Evolutionary conservation across 2,797 vertebrate genomes (phyloP).

Genomic region (Artibeus jamaicensis): DNA sequence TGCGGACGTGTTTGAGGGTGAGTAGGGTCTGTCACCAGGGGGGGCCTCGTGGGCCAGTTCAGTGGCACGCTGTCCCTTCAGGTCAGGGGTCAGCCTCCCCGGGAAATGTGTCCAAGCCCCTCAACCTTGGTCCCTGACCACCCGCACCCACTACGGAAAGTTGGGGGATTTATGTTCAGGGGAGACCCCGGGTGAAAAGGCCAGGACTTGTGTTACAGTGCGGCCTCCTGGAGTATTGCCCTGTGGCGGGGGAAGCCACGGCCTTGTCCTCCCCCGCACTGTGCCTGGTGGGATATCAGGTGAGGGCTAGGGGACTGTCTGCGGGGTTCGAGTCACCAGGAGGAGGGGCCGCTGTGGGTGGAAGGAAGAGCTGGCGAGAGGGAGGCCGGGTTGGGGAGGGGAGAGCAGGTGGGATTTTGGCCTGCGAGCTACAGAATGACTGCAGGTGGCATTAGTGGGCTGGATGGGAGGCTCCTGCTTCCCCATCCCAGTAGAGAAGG

Average conservation of each 20-base stretch:
- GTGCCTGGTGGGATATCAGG: not conserved
- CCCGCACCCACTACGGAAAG: not conserved
- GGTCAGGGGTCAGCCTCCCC: not conserved
- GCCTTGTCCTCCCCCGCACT: not conserved
- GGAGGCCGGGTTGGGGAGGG: not conserved
- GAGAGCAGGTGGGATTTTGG: not conserved
- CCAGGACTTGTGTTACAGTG: no score
- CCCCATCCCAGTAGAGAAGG: fast-evolving
- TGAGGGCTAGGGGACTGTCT: not conserved
- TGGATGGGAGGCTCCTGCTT: fast-evolving
- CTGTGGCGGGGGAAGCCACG: not conserved
- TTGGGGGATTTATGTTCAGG: not conserved
- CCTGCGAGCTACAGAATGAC: not conserved
- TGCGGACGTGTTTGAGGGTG: not conserved
- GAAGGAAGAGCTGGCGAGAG: not conserved
- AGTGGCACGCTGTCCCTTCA: fast-evolving
- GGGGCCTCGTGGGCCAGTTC: not conserved
- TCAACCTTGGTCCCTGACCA: not conserved
- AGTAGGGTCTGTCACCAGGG: not conserved
- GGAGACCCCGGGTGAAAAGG: not conserved
- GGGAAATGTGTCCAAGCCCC: not conserved
- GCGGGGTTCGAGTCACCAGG: not conserved
- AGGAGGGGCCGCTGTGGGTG: not conserved
- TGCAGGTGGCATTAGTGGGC: not conserved
- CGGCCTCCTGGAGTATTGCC: not conserved